A percentile compares a stretch with the other conserved stretches of the same genome.
Evolutionary conservation across 2,888 invertebrate genomes (phyloP).

Genomic region (Diaprepes abbreviatus): DNA sequence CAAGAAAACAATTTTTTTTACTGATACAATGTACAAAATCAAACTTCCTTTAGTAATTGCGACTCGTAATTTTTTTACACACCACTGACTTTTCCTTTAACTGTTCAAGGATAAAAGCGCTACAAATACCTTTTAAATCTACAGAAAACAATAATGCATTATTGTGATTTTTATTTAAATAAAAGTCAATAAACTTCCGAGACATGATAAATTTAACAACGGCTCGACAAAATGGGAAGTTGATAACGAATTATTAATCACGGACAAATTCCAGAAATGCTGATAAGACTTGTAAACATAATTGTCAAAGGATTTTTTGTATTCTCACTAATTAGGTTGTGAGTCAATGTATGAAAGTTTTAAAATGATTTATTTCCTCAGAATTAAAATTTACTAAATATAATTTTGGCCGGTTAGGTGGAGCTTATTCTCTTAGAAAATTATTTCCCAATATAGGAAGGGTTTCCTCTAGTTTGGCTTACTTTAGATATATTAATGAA

Average conservation of each 20-base stretch:
- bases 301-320: no score
- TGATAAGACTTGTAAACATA: slow-evolving; percentile 9
- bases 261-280: slow-evolving; percentile 8
- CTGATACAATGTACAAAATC: not conserved
- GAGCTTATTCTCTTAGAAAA: no score
- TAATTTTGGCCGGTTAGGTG: no score
- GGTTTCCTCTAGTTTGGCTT: no score
- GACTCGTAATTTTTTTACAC: not conserved
- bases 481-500: no score
- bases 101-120: slow-evolving; percentile 9
- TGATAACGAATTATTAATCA: slow-evolving; percentile 18
- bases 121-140: slow-evolving; percentile 9
- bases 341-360: no score
- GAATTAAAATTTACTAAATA: no score
- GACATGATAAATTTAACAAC: slow-evolving; percentile 19
- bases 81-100: slow-evolving; percentile 1
- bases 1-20: not conserved
- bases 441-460: no score
- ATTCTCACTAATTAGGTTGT: no score
- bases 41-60: slow-evolving; percentile 1
- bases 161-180: slow-evolving; percentile 16
- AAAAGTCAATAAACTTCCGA: slow-evolving; percentile 5
- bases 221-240: slow-evolving; percentile 12
- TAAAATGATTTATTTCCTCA: no score
- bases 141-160: not conserved